Evolutionary conservation across 30 jellyfish, hydroid and myxozoan species (phyloP).

Genomic region (Nemopilema nomurai): DNA sequence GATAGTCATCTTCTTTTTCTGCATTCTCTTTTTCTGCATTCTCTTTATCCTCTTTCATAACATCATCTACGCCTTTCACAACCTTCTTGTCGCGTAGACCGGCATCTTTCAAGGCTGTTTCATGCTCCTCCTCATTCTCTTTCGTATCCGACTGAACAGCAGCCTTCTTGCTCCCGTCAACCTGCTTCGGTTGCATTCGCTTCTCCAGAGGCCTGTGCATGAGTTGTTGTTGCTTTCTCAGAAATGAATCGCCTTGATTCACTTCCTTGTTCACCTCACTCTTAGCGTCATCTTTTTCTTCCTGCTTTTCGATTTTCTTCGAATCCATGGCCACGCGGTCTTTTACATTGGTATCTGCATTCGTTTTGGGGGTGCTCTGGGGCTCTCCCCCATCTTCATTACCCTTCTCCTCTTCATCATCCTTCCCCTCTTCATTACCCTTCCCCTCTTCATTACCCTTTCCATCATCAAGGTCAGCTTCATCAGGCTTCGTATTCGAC

Average conservation of each 20-base stretch:
- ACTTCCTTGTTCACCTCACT: neutral
- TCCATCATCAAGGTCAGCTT: neutral
- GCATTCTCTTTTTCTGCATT: neutral
- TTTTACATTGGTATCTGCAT: neutral
- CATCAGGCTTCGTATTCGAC: neutral
- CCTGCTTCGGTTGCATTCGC: neutral
- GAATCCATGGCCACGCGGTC: neutral
- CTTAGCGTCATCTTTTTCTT: neutral
- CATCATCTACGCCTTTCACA: neutral
- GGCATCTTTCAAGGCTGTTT: neutral
- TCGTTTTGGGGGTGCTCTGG: neutral
- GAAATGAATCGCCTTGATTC: conserved; percentile 29
- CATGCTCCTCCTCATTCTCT: conserved; percentile 1
- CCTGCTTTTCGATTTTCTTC: neutral
- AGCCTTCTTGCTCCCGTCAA: neutral
- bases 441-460: neutral
- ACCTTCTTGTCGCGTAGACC: neutral
- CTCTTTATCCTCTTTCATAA: neutral
- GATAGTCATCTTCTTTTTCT: neutral
- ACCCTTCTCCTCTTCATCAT: neutral
- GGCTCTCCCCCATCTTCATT: neutral
- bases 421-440: neutral
- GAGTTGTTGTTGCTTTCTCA: conserved; percentile 42
- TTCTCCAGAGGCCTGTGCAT: conserved; percentile 22
- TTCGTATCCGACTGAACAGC: neutral